Evolutionary conservation across 2,797 vertebrate genomes (phyloP), one percentile per base, ranked within the genome.

Genomic region (Lutjanus campechanus): DNA sequence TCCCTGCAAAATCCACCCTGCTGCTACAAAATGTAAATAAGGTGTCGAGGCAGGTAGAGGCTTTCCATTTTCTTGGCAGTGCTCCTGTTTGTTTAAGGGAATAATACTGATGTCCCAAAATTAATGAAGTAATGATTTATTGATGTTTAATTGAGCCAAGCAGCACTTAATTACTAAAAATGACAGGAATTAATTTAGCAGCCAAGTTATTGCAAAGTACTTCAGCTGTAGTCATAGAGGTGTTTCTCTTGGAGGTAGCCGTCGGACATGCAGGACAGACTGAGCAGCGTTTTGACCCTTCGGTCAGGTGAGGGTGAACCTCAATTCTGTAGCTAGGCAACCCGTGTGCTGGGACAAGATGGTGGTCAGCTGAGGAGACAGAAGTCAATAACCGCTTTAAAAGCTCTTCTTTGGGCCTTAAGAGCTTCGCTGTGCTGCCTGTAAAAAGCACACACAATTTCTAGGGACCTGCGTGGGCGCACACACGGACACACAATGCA

Each of bases 341-440:
- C 93, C 70, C 1, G 61, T 76, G 54, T 17, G 7, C 80, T 78
- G 79, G 84, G 81, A 93, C 89, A 91, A 82, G 83, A 79, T 81
- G 89, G 86, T 82, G 92, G 91, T 90, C 90, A 89, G 90, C 83
- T 29, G 61, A 87, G 74, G 81, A 87, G 89, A 85, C 87, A 85
- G 73, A 88, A 93, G 93, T 94, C 94, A 95, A 94, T 93, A 94
- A 91, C 83, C 47, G 84, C 85, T 92, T 87, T 90, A 89, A 93
- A 93, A 92, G 88, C 93, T 84, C 89, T 76, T 73, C 87, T 87
- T 73, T 86, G 16, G 58, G 88, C 75, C 86, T 89, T 89, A 88
- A 93, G 88, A 91, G 88, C 89, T 85, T 85, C 1, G 20, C 77
- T 11, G 69, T 61, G 70, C 71, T 5, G 68, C 63, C 76, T 74